Evolutionary conservation across 2,888 invertebrate species (phyloP).

Genomic region (Heliconius cydno): DNA sequence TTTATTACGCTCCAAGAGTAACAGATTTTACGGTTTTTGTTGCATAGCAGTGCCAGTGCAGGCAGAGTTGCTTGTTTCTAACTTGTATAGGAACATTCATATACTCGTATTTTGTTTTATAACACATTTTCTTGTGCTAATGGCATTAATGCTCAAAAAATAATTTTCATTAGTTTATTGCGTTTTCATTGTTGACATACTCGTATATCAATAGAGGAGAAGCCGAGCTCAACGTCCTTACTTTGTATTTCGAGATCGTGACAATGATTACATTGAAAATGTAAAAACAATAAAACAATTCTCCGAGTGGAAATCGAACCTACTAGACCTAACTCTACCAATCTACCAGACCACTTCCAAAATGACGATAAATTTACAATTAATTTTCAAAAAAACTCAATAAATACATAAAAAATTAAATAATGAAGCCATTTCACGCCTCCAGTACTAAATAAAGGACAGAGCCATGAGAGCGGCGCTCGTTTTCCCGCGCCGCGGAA

Average conservation of each 20-base stretch:
- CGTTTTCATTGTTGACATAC: too few relatives aligned
- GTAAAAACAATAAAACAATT: not conserved
- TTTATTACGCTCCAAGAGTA: not conserved
- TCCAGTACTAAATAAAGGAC: not conserved
- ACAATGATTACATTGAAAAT: too few relatives aligned
- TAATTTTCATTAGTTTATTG: too few relatives aligned
- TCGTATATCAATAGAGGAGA: not conserved
- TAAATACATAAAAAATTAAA: not conserved
- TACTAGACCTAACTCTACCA: too few relatives aligned
- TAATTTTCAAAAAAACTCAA: not conserved
- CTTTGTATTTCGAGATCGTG: too few relatives aligned
- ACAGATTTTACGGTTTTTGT: not conserved
- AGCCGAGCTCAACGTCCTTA: not conserved
- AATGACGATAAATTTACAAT: not conserved
- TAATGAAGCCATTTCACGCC: not conserved
- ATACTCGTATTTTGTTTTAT: too few relatives aligned
- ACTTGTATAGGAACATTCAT: too few relatives aligned
- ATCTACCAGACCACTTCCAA: too few relatives aligned
- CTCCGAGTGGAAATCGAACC: not conserved
- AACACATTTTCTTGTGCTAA: too few relatives aligned
- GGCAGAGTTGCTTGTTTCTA: too few relatives aligned
- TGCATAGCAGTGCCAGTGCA: too few relatives aligned
- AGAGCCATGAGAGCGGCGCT: conserved; percentile 1
- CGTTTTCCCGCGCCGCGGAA: conserved; percentile 14
- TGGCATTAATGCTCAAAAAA: too few relatives aligned